Percentiles rank a stretch among this genome's conserved stretches.
These are phyloP conservation scores for Alca torda DNA, from an alignment of 2,797 vertebrate species.

Conservation along the genomic window DNA sequence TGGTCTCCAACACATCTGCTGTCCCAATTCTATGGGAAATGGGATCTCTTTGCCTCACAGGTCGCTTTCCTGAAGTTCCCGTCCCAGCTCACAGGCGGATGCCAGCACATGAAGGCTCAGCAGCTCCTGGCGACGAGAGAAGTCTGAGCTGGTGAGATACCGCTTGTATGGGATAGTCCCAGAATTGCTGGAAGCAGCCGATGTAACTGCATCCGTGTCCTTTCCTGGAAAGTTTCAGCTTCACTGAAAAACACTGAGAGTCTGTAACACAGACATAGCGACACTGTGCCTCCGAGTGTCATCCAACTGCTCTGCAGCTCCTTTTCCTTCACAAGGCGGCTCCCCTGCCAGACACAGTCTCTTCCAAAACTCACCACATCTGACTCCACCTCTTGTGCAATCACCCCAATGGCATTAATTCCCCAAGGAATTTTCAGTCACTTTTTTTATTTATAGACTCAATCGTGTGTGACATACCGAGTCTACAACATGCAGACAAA, in stretches of 20 bases:
- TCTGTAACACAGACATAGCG: background rate
- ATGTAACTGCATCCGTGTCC: background rate
- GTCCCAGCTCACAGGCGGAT: fast-evolving
- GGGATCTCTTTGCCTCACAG: background rate
- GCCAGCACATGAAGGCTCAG: fast-evolving
- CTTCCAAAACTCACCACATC: background rate
- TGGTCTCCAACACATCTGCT: background rate
- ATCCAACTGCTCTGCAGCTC: fast-evolving
- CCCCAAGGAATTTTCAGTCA: background rate
- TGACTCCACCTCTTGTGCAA: background rate
- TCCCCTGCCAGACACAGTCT: background rate
- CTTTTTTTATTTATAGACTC: background rate
- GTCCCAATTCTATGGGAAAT: background rate
- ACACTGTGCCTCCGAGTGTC: background rate
- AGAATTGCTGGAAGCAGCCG: background rate
- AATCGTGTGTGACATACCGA: background rate
- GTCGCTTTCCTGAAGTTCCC: background rate
- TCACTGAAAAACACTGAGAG: background rate
- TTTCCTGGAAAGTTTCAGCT: background rate
- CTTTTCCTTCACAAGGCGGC: background rate
- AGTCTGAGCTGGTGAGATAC: background rate
- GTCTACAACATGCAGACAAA: background rate
- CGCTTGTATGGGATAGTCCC: fast-evolving
- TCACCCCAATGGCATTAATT: background rate
- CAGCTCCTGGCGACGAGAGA: background rate